phyloP scores from a whole-genome alignment of 2,888 invertebrate species.

The Nymphalis urticae region DNA sequence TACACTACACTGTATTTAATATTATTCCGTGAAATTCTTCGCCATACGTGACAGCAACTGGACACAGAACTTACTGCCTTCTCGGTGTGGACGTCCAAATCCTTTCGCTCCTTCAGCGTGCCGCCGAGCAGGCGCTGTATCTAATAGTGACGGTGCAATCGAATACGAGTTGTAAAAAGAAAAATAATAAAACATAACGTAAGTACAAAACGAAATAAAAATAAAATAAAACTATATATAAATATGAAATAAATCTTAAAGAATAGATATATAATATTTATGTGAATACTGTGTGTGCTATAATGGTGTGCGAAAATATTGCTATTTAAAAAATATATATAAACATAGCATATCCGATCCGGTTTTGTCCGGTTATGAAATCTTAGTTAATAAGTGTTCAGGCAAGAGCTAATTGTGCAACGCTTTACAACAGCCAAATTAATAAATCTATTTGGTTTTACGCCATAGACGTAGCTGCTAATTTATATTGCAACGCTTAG shows the following conservation, averaged over 20 bases:
- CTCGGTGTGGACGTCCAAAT: constrained; percentile 85
- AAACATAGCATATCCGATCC: constrained; percentile 11
- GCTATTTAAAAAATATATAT: background rate
- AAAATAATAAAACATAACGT: constrained; percentile 42
- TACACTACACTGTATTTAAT: no score
- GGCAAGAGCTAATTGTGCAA: constrained; percentile 12
- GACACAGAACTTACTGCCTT: constrained; percentile 84
- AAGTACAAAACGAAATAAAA: constrained; percentile 21
- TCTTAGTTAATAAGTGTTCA: constrained; percentile 4
- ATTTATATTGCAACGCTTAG: no score
- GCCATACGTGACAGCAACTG: background rate
- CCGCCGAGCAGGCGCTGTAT: constrained; percentile 89
- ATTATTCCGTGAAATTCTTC: background rate
- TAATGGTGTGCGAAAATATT: background rate
- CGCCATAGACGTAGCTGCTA: no score
- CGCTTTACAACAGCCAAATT: constrained; percentile 33
- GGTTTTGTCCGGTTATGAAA: constrained; percentile 7
- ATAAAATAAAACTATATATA: background rate
- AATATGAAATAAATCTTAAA: background rate
- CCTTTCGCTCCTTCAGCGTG: constrained; percentile 83
- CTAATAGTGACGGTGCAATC: constrained; percentile 72
- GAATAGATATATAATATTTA: background rate
- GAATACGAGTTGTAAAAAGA: constrained; percentile 56
- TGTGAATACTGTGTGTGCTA: no score
- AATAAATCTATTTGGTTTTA: background rate